Percentiles rank a stretch among this genome's conserved stretches.
Evolutionary conservation across 37 sponge, comb jelly and placozoan species (phyloP).

Genomic region (Ianthella basta): DNA sequence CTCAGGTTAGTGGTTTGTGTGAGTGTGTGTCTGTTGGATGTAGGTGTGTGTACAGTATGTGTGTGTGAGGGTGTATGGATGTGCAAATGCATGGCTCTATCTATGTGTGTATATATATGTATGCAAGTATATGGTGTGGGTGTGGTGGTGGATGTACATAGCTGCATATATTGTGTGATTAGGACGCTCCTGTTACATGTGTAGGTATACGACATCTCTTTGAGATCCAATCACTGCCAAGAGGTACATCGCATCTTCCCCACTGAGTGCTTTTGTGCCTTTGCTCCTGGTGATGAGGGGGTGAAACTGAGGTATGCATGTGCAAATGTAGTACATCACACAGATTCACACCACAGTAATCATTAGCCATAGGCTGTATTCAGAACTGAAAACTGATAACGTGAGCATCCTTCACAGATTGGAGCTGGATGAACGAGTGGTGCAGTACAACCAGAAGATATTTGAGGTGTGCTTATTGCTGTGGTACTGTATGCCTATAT

Average conservation of each 20-base stretch:
- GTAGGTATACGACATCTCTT: conserved; percentile 71
- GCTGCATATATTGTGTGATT: background rate
- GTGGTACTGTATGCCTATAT: background rate
- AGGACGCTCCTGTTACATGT: background rate
- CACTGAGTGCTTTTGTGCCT: conserved; percentile 81
- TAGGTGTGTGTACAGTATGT: no score
- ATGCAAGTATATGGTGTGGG: background rate
- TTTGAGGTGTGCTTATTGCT: conserved; percentile 43
- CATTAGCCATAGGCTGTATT: background rate
- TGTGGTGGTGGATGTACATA: background rate
- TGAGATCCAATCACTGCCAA: conserved; percentile 56
- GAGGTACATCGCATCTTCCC: conserved; percentile 65
- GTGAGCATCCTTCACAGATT: conserved; percentile 28
- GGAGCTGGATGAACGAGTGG: conserved; percentile 54
- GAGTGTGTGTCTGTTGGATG: no score
- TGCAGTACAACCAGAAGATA: conserved; percentile 53
- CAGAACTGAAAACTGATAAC: background rate
- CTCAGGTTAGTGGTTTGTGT: conserved; percentile 64
- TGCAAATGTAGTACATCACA: background rate
- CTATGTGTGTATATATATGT: background rate
- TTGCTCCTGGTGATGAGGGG: conserved; percentile 56
- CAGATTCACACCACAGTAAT: background rate
- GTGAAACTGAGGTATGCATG: conserved; percentile 58
- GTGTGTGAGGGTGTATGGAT: background rate
- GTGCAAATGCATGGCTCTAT: background rate